Evolutionary conservation across 2,888 invertebrate genomes (phyloP), one percentile per base, ranked within the genome.

Genomic region (Drosophila eohydei): DNA sequence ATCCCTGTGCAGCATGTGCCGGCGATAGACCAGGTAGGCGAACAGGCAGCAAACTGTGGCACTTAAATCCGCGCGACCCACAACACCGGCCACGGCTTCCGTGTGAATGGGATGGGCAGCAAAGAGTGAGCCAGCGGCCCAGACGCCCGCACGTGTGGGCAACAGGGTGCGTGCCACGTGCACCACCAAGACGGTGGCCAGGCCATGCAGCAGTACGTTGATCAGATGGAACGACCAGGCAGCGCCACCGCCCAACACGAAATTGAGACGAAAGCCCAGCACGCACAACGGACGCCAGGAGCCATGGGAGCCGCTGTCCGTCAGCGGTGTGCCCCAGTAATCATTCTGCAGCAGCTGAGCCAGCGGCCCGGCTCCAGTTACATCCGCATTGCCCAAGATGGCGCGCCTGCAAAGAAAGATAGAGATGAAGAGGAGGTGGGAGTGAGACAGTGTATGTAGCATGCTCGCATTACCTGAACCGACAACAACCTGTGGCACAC

Each of bases 291-390:
- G 99, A 55, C 99, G 95, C 94, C 98, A 99, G 67, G 98, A 98
- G 91, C 98, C 98, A 94, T 99, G 99, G 32, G 98, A 98, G 63
- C 98, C 98, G 77, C 96, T 95, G 94, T 98, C 97, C 81, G 95
- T 95, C 86, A 99, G 94, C 67, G 98, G 97, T 43, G 98, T 98
- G 58, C 99, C 99, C 99, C 99, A 99, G 94, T 98, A 99, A 94
- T 99, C 99, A 94, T 99, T 96, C 92, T 95, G 95, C 92, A 98
- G 95, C 87, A 87, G 71, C 58, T 77, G 64, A 26, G 65, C 26
- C 71, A 95, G 84, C 98, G 94, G 87, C 95, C 95, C 84, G 94
- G 94, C 94, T 88, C 95, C 95, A 89, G 96, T 95, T 90, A 99
- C 95, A 94, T 99, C 99, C 77, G 96, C 97, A 93, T 99, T 99